phyloP scores from a whole-genome alignment of 2,888 invertebrate genomes.

The Cremastobaeus sp. region DNA sequence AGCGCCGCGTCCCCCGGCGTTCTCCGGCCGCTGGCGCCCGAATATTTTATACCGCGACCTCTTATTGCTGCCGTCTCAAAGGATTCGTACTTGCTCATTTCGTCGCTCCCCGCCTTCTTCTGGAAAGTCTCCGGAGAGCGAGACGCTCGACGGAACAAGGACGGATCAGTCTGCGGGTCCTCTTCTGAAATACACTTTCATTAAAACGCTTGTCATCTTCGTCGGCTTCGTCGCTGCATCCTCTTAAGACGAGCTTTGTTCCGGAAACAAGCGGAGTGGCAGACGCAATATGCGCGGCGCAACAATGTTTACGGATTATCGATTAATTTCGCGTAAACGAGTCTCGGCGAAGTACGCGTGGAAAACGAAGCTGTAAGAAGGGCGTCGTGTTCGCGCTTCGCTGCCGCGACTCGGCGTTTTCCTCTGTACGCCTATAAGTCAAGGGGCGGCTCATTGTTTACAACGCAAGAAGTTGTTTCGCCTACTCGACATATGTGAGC shows the following conservation, averaged over 20 bases:
- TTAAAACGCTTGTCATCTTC: slow-evolving; percentile 20
- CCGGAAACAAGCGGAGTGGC: background rate
- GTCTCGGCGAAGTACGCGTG: slow-evolving; percentile 27
- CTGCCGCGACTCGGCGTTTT: slow-evolving; percentile 65
- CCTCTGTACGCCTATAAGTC: slow-evolving; percentile 62
- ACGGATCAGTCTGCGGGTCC: slow-evolving; percentile 23
- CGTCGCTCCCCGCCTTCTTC: slow-evolving; percentile 66
- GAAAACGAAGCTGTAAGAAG: background rate
- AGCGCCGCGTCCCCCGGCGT: slow-evolving; percentile 18
- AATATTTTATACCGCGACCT: slow-evolving; percentile 57
- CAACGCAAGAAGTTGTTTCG: slow-evolving; percentile 69
- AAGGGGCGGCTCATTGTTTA: slow-evolving; percentile 69
- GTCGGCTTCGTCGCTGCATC: too few species aligned
- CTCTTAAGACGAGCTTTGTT: slow-evolving; percentile 26
- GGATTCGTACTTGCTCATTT: slow-evolving; percentile 75
- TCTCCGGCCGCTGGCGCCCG: slow-evolving; percentile 21
- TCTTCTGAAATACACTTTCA: slow-evolving; percentile 22
- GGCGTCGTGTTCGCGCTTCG: background rate
- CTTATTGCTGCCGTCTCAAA: slow-evolving; percentile 75
- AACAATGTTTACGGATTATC: slow-evolving; percentile 62
- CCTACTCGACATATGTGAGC: slow-evolving; percentile 60
- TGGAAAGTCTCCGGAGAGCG: slow-evolving; percentile 61
- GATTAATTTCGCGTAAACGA: slow-evolving; percentile 45
- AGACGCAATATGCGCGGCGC: background rate
- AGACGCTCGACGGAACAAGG: slow-evolving; percentile 18